Evolutionary conservation across 2,888 invertebrate genomes (phyloP), one percentile per base, ranked within the genome.

Genomic region (Noctua fimbriata): DNA sequence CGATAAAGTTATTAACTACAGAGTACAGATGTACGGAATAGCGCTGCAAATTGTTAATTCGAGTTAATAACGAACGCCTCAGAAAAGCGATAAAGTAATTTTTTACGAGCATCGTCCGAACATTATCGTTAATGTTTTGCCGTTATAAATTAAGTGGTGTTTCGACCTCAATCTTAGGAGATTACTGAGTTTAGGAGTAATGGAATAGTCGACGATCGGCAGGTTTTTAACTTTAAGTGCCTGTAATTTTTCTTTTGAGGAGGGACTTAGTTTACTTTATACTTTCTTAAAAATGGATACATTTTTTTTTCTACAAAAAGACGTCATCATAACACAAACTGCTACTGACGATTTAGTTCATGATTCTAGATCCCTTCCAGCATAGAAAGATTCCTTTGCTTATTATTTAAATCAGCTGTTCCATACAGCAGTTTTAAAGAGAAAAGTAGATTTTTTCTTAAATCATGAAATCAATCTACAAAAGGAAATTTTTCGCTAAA

Each of bases 31-130:
- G 95, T 94, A 94, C 92, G 89, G 91, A 94, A 94, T 91, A 92
- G 92, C 92, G 90, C 87, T 90, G 92, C 91, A 94, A 95, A 95
- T 95, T 95, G 95, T 95, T 96, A 95, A 95, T 95, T 94, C 93
- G 89, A 91, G 92, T 95, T 96, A 96, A 96, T 95, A 95, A 93
- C 94, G 90, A 92, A 90, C 92, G 93, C 92, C 93, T 92, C 92
- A 92, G 91, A 90, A 91, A 90, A 77, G 85, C 93, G 92, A 94
- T 95, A 94, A 95, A 95, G 92, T 93, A 92, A 83, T 93, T 94
- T 95, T 96, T 95, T 95, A 95, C 92, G 94, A 91, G 90, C 91
- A 90, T 91, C 90, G 89, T 89, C 91, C 91, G 90, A 91, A 92
- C 93, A 92, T 95, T 93, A 95, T 94, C 93, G 93, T 92, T 94